Evolutionary conservation across 2,113 vertebrate species (phyloP), one percentile per base, ranked within the genome.

Genomic region (Abramis brama): DNA sequence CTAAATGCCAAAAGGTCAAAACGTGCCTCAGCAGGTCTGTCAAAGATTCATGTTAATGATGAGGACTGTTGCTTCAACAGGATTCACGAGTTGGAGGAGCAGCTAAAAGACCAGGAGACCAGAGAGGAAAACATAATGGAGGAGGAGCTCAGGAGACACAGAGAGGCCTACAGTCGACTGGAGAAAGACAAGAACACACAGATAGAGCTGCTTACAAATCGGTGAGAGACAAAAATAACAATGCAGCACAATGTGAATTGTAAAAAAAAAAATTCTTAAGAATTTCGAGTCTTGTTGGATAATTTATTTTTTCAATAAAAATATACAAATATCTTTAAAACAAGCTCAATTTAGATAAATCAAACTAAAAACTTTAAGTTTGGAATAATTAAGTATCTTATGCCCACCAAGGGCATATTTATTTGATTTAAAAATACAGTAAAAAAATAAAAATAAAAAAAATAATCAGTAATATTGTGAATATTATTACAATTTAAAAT

Each of bases 1-100:
- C 73, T 17, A 50, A 74, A 74, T 74, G 43, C 11, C n/a, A 75
- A 73, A 73, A 75, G 23, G 5, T 75, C 9, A 47, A 75, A 75
- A n/a, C 17, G 73, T n/a, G n/a, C n/a, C 45, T 47, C 43, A 25
- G 71, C 71, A 75, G 43, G 43, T 19, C 47, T 77, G 17, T 30
- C 4, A n/a, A 47, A 74, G 12, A 25, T 25, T 7, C 13, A 30
- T 30, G n/a, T 33, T 55, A 52, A 52, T 27, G 15, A 33, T 55
- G 23, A 77, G 25, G 17, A 30, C 25, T 82, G 45, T 47, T 47
- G 23, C 82, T 8, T 33, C 64, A 9, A 33, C 91, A 99, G 98
- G 93, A 97, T 99, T 76, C 94, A 99, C 17, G 98, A 98, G 83
- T 93, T 99, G 80, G 98, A 99, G 92, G 98, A 99, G 92, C 96